Conservation (phyloP, 2,113 vertebrate genomes). For the Psilopsiagon aurifrons region DNA sequence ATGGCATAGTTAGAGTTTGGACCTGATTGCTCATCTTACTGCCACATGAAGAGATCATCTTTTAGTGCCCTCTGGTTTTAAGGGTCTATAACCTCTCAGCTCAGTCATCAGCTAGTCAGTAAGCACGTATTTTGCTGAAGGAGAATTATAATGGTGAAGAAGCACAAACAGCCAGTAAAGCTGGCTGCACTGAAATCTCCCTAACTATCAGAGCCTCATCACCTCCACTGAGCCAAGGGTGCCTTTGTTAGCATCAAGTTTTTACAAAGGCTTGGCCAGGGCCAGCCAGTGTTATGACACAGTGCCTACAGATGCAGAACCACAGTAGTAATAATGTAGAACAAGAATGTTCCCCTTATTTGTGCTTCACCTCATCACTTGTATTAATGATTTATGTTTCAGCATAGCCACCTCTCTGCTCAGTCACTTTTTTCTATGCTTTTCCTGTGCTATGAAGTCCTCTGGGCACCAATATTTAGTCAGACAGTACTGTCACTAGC, state of each 20-base stretch:
- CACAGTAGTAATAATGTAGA: background rate
- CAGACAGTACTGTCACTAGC: background rate
- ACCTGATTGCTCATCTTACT: background rate
- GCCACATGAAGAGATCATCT: background rate
- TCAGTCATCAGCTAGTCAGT: background rate
- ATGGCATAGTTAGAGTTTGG: constrained; percentile 10
- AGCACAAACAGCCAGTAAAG: constrained; percentile 11
- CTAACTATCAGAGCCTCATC: background rate
- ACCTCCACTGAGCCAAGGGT: background rate
- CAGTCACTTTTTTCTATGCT: background rate
- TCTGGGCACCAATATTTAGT: background rate
- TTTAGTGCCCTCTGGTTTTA: background rate
- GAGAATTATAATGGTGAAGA: background rate
- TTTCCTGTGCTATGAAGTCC: background rate
- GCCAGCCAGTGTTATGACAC: background rate
- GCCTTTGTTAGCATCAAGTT: background rate
- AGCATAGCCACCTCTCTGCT: background rate
- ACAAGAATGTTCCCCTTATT: background rate
- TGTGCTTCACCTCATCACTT: background rate
- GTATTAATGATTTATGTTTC: background rate
- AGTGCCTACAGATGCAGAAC: background rate
- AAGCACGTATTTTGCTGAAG: background rate
- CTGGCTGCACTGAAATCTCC: background rate
- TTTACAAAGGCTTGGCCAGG: background rate
- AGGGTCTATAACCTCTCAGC: background rate